These are phyloP conservation scores for Hydraecia micacea DNA, from an alignment of 2,888 invertebrate species.

Conservation along the genomic window DNA sequence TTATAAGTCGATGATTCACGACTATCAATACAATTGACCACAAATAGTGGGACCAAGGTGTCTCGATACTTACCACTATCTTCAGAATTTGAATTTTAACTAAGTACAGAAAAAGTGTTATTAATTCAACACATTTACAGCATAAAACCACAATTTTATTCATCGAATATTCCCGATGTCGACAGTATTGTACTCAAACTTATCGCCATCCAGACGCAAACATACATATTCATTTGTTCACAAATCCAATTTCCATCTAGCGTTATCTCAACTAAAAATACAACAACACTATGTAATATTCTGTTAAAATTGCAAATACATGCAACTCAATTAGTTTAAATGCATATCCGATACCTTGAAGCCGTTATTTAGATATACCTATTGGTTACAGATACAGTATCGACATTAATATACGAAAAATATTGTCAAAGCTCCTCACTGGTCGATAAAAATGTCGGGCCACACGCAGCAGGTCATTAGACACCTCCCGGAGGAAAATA, in stretches of 20 bases:
- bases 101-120: conserved; percentile 26
- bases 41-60: conserved; percentile 1
- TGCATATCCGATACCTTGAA: conserved; percentile 60
- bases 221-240: conserved; percentile 67
- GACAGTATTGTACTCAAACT: conserved; percentile 44
- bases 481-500: conserved; percentile 89
- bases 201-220: conserved; percentile 38
- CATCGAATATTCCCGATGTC: conserved; percentile 41
- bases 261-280: conserved; percentile 63
- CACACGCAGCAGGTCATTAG: conserved; percentile 90
- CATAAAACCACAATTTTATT: conserved; percentile 71
- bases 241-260: conserved; percentile 60
- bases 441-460: conserved; percentile 89
- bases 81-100: conserved; percentile 36
- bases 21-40: conserved; percentile 8
- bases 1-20: conserved; percentile 34
- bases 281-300: conserved; percentile 52
- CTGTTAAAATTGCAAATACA: conserved; percentile 69
- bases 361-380: conserved; percentile 71
- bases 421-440: conserved; percentile 87
- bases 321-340: conserved; percentile 76
- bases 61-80: conserved; percentile 26
- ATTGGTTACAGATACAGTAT: conserved; percentile 81
- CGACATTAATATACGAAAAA: conserved; percentile 87
- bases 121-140: conserved; percentile 56